Base-by-base conservation (phyloP, 2,113 vertebrate species). In the Bagarius yarrelli region DNA sequence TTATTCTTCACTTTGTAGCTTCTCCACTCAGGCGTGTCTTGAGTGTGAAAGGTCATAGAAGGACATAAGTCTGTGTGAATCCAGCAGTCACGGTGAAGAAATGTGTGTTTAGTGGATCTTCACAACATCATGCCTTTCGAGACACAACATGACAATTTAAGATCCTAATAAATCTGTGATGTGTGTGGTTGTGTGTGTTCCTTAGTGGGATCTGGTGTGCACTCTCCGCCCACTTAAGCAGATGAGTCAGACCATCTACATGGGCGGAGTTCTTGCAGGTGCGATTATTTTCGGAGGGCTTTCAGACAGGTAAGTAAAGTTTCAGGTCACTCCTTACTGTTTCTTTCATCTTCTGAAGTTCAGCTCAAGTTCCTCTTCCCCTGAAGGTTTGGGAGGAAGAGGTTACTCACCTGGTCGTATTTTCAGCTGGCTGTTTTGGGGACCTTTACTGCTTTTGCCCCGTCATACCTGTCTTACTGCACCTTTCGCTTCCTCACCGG, bases 401-500 rank as follows among this genome's bases (percentile, higher is more conserved):
- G 76, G 0, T 23, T 96, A 66, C 90, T 98, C 27, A 90, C 91
- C 72, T 95, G 94, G 94, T 96, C 94, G 0, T 94, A 96, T 89
- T 89, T 98, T 21, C 94, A 94, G 89, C 64, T 96, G 87, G 95
- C 86, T 0, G n/a, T 89, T 12, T 84, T 93, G 0, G 95, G 96
- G 9, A 91, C 91, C 0, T 91, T 89, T 69, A 87, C 93, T 0
- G 91, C 95, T 0, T 92, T 96, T 11, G 86, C 94, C 0, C 87
- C 94, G 1, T 91, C 88, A 4, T 96, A 95, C 89, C 1, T 87
- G 0, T 23, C 83, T 69, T 98, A 95, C 89, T 96, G 95, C 34
- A 59, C 85, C 53, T 91, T 95, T 76, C 93, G 95, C 27, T 96
- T 95, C 87, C 90, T 97, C 34, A 90, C 90, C 1, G 96, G 95